Base-by-base conservation (phyloP, 2,113 vertebrate species). In the Urocitellus parryii region DNA sequence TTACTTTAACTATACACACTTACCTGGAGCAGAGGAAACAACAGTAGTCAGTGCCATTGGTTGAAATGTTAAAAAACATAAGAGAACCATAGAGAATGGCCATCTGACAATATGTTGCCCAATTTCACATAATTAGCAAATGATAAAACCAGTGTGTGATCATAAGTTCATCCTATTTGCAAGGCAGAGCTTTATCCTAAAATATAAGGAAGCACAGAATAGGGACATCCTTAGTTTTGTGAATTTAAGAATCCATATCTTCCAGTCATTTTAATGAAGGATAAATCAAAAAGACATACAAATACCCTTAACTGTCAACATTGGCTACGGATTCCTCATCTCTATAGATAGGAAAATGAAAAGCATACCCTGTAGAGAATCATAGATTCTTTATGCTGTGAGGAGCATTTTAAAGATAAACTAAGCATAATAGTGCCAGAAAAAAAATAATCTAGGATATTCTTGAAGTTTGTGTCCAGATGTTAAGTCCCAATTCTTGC, bases 401-500 rank as follows among this genome's bases (percentile, higher is more conserved):
- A 86, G 7, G 53, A 74, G 70, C 34, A 14, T 86, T 92, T 48
- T 67, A 79, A 86, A 51, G 32, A 92, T 48, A 76, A 10, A 48
- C 3, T 29, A 25, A 79, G 6, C 37, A 42, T 63, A 67, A 87
- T 22, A 77, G 5, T 73, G 37, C 2, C 16, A 39, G n/a, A 29
- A 34, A 29, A 39, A 48, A 39, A 85, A 85, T 20, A 82, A 77
- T 24, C 80, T 90, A 88, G 14, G 5, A 37, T 94, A 77, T 85
- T 84, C 51, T 82, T 84, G 11, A 56, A 79, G 73, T 61, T 91
- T 83, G 65, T 78, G 68, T 95, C 61, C 72, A 97, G 67, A 87
- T 58, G 37, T 51, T 80, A 16, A 83, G 12, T 73, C 95, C 94
- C 95, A 67, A 95, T 65, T 74, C 81, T 93, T 93, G 63, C 9